Conservation (phyloP, 2,797 vertebrate genomes). For the Myripristis jacobus region DNA sequence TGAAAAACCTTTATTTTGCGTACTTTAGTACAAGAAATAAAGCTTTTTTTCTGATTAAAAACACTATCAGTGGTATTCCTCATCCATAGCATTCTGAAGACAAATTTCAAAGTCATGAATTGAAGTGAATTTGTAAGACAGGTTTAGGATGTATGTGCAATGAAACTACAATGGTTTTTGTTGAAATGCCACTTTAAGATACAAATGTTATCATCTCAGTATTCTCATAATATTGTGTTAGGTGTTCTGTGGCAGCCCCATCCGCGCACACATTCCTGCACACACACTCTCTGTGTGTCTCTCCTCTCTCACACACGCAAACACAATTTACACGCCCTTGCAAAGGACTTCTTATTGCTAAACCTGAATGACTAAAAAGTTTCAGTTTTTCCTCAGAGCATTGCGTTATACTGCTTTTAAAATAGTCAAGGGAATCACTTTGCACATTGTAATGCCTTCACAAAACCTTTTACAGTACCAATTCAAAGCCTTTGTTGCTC, state of each 20-base stretch:
- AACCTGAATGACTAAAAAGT: constrained; percentile 22
- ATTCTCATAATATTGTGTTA: constrained; percentile 26
- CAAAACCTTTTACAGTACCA: constrained; percentile 16
- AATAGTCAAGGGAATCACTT: constrained; percentile 32
- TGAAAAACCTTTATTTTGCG: not conserved
- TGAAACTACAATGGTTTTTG: not conserved
- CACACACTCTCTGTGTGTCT: no score
- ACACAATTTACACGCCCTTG: constrained; percentile 21
- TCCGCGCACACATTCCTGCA: constrained; percentile 7
- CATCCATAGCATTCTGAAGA: constrained; percentile 13
- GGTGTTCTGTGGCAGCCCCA: not conserved
- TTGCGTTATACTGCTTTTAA: constrained; percentile 18
- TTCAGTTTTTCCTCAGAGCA: not conserved
- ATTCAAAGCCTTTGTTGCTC: constrained; percentile 13
- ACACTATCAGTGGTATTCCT: not conserved
- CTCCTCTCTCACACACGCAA: constrained; percentile 25
- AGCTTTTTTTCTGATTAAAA: no score
- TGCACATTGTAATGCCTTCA: constrained; percentile 22
- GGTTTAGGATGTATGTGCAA: not conserved
- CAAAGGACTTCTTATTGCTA: not conserved
- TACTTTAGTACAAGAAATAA: no score
- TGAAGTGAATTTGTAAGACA: constrained; percentile 17
- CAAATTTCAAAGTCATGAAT: constrained; percentile 18
- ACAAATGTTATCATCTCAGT: not conserved
- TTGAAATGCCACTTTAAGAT: not conserved